Conservation (phyloP, 2,797 vertebrate genomes). For the Tauraco hartlaubi region DNA sequence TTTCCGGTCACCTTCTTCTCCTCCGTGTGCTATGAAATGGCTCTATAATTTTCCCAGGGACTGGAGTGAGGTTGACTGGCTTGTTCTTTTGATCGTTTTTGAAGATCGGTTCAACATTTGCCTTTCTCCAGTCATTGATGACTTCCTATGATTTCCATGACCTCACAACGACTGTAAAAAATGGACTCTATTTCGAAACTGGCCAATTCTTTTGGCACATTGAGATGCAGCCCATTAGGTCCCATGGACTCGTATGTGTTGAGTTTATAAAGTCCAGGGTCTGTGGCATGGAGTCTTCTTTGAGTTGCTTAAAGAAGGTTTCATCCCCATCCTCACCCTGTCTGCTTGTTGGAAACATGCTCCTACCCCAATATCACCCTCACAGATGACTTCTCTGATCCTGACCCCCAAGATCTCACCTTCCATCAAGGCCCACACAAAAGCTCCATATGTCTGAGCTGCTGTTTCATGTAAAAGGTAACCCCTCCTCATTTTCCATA, state of each 20-base stretch:
- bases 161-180: not conserved
- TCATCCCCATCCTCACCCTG: not conserved
- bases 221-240: not conserved
- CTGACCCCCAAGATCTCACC: not conserved
- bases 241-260: not conserved
- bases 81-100: not conserved
- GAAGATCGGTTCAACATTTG: not conserved
- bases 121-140: not conserved
- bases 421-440: not conserved
- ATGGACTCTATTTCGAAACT: not conserved
- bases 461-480: not conserved
- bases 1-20: not conserved
- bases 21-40: not conserved
- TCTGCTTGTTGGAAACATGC: not conserved
- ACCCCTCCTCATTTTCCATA: not conserved
- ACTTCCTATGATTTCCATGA: not conserved
- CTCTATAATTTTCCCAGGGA: not conserved
- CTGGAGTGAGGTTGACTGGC: not conserved
- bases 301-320: not conserved
- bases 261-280: not conserved
- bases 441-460: not conserved
- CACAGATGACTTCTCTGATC: not conserved
- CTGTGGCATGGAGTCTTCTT: not conserved
- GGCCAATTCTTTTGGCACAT: not conserved
- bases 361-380: not conserved